Evolutionary conservation across 2,113 vertebrate species (phyloP).

Genomic region (Micromys minutus): DNA sequence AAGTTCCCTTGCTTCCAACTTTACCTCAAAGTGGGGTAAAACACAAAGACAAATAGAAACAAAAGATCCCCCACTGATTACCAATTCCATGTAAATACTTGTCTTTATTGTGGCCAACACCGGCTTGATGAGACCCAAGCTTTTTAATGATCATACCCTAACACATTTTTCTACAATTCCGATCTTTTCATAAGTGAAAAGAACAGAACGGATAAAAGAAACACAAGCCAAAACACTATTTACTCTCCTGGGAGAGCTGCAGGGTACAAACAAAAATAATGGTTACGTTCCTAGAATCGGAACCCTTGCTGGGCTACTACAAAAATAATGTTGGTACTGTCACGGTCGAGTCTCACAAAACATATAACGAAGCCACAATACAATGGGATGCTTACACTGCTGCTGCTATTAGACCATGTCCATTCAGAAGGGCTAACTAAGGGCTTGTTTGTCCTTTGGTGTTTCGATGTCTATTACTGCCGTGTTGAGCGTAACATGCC

Average conservation of each 20-base stretch:
- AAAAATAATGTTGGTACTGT: slow-evolving; percentile 85
- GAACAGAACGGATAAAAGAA: slow-evolving; percentile 67
- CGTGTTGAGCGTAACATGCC: slow-evolving; percentile 78
- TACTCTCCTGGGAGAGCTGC: slow-evolving; percentile 74
- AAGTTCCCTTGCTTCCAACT: neutral
- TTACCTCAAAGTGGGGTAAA: neutral
- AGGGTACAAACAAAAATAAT: slow-evolving; percentile 84
- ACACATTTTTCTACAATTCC: slow-evolving; percentile 67
- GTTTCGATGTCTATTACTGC: slow-evolving; percentile 82
- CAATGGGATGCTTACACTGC: slow-evolving; percentile 82
- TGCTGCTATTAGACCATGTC: slow-evolving; percentile 84
- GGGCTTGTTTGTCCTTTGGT: slow-evolving; percentile 86
- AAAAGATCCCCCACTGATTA: neutral
- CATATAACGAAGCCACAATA: slow-evolving; percentile 82
- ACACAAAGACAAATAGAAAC: neutral
- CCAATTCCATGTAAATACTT: neutral
- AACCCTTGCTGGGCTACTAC: slow-evolving; percentile 71
- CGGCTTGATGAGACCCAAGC: slow-evolving; percentile 36
- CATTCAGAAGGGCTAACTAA: slow-evolving; percentile 81
- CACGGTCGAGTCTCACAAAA: slow-evolving; percentile 81
- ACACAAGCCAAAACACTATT: slow-evolving; percentile 59
- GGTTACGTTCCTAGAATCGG: slow-evolving; percentile 76
- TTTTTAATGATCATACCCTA: slow-evolving; percentile 63
- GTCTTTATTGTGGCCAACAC: slow-evolving; percentile 35
- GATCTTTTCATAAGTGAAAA: slow-evolving; percentile 69